Conservation (phyloP, 2,113 vertebrate species). For the Xenopus tropicalis region UCB_Xtro_10.0 CM004450.2:112591501-112592000, state of each 20-base stretch:
- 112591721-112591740: slow-evolving; percentile 68
- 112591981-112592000: too few relatives aligned
- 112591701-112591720: slow-evolving; percentile 72
- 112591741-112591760: slow-evolving; percentile 64
- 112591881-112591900: neutral
- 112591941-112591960: slow-evolving; percentile 13
- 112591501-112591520: slow-evolving; percentile 83
- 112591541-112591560: slow-evolving; percentile 84
- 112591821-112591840: neutral
- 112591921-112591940: slow-evolving; percentile 23
- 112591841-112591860: neutral
- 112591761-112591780: slow-evolving; percentile 65
- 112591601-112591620: slow-evolving; percentile 79
- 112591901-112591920: slow-evolving; percentile 7
- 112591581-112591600: slow-evolving; percentile 84
- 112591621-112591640: slow-evolving; percentile 81
- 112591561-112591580: slow-evolving; percentile 83
- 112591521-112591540: slow-evolving; percentile 86
- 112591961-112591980: too few relatives aligned
- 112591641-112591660: slow-evolving; percentile 86
- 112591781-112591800: slow-evolving; percentile 60
- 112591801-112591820: slow-evolving; percentile 54
- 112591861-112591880: slow-evolving; percentile 16
- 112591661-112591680: slow-evolving; percentile 91
- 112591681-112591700: slow-evolving; percentile 80